Conservation (phyloP, 2,888 invertebrate genomes). For the Cheilosia pagana region DNA sequence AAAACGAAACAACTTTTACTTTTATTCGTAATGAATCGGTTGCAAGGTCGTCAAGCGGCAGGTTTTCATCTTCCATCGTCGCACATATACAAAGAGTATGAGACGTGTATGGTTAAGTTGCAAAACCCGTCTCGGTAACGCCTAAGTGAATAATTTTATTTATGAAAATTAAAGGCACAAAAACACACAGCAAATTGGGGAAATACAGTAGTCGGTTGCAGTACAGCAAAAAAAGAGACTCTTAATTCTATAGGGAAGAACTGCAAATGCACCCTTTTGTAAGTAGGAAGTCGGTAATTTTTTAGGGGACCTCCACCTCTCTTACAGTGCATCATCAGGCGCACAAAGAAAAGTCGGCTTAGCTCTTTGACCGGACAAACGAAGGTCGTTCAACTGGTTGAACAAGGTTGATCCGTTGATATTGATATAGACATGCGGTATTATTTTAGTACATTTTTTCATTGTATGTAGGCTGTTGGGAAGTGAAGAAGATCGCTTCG, state of each 20-base stretch:
- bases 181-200: slow-evolving; percentile 38
- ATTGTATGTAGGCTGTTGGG: slow-evolving; percentile 20
- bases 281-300: background rate
- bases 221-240: slow-evolving; percentile 3
- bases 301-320: background rate
- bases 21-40: slow-evolving; percentile 79
- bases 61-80: slow-evolving; percentile 71
- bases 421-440: background rate
- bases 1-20: slow-evolving; percentile 74
- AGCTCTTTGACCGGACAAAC: slow-evolving; percentile 51
- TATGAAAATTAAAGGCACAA: slow-evolving; percentile 35
- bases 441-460: background rate
- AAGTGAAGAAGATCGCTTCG: slow-evolving; percentile 4
- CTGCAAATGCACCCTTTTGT: slow-evolving; percentile 1
- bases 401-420: slow-evolving; percentile 48
- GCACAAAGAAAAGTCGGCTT: slow-evolving; percentile 3
- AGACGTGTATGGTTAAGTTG: slow-evolving; percentile 41
- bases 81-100: background rate
- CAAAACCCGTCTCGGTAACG: slow-evolving; percentile 70
- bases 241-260: slow-evolving; percentile 27
- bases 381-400: slow-evolving; percentile 70
- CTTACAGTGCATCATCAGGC: slow-evolving; percentile 10
- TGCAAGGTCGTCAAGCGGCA: slow-evolving; percentile 81
- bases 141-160: slow-evolving; percentile 58
- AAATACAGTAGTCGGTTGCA: slow-evolving; percentile 36